Evolutionary conservation across 2,797 vertebrate species (phyloP).

Genomic region (Sebastes elongatus): DNA sequence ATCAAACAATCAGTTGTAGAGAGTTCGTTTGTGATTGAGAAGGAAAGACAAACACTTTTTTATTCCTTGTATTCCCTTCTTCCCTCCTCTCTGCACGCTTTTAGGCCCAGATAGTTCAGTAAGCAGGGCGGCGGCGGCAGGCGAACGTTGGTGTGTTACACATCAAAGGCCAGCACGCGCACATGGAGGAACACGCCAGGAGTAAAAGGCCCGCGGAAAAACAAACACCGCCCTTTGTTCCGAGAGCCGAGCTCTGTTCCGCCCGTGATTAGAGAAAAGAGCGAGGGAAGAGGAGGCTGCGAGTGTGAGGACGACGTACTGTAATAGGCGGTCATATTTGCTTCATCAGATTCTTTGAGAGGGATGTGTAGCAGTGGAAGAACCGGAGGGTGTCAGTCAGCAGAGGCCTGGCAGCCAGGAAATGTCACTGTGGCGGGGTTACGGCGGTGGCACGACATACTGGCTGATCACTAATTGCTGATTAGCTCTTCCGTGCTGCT

Average conservation of each 20-base stretch:
- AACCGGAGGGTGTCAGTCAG: constrained; percentile 69
- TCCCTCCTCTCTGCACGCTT: constrained; percentile 32
- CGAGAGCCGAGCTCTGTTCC: constrained; percentile 33
- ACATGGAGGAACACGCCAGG: constrained; percentile 68
- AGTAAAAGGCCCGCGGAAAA: constrained; percentile 72
- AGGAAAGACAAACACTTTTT: constrained; percentile 53
- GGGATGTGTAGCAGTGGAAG: constrained; percentile 32
- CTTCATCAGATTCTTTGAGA: constrained; percentile 53
- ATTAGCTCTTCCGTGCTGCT: constrained; percentile 67
- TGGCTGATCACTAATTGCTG: constrained; percentile 63
- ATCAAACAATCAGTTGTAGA: constrained; percentile 18
- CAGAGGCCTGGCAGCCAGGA: constrained; percentile 66
- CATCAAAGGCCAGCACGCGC: constrained; percentile 76
- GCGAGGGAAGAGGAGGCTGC: constrained; percentile 42
- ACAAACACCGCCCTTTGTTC: constrained; percentile 81
- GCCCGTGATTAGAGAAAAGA: constrained; percentile 75
- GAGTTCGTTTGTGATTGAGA: constrained; percentile 49
- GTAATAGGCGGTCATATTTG: constrained; percentile 16
- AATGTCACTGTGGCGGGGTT: constrained; percentile 67
- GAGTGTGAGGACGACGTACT: not conserved
- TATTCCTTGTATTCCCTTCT: constrained; percentile 40
- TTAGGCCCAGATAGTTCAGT: constrained; percentile 27
- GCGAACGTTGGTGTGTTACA: constrained; percentile 44
- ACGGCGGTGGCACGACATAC: constrained; percentile 67
- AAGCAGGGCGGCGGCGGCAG: constrained; percentile 21